Percentiles rank a stretch among this genome's conserved stretches.
Conservation (phyloP, 2,888 invertebrate genomes). For the Tortricodes alternella region DNA sequence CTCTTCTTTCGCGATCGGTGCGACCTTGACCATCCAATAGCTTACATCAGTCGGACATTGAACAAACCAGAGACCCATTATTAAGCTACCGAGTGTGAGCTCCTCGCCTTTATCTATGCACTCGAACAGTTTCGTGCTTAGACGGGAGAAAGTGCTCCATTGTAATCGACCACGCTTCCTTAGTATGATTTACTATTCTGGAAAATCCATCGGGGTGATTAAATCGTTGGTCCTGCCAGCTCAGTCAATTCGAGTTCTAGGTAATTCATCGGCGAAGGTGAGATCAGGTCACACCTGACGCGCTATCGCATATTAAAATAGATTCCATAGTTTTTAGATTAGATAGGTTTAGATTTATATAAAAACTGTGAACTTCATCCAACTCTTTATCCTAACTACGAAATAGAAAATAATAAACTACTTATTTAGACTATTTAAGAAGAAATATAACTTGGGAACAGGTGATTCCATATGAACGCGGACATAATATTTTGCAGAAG, state of each 20-base stretch:
- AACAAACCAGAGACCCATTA: not conserved
- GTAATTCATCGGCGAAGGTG: not conserved
- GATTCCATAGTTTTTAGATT: not conserved
- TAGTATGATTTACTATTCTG: too few relatives aligned
- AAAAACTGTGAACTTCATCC: too few relatives aligned
- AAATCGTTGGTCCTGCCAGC: not conserved
- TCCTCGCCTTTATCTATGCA: not conserved
- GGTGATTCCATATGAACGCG: not conserved
- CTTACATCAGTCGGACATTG: not conserved
- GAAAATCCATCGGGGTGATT: not conserved
- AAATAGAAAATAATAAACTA: too few relatives aligned
- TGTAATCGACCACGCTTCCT: too few relatives aligned
- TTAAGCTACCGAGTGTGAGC: not conserved
- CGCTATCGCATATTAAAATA: not conserved
- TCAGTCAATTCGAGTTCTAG: not conserved
- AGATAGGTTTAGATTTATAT: not conserved
- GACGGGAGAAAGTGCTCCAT: too few relatives aligned
- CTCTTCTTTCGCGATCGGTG: not conserved
- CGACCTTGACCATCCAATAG: not conserved
- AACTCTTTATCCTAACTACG: too few relatives aligned
- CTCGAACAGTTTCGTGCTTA: not conserved
- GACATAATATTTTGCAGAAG: not conserved
- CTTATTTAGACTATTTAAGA: too few relatives aligned
- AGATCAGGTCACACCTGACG: not conserved
- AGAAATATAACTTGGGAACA: not conserved